phyloP scores from a whole-genome alignment of 2,797 vertebrate genomes.

The Sorex maritimensis region DNA sequence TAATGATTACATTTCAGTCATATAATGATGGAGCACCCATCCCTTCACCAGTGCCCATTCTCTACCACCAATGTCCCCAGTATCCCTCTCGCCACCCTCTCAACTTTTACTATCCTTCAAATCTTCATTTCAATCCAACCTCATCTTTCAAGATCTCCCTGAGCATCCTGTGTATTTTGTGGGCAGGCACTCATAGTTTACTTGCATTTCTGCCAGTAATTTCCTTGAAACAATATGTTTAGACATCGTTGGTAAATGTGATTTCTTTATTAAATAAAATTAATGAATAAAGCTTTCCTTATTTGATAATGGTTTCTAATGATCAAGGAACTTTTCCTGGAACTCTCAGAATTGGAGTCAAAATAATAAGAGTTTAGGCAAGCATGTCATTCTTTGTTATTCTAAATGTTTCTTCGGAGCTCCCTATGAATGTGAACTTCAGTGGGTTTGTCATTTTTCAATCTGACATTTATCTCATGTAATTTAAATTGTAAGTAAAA shows the following conservation, averaged over 20 bases:
- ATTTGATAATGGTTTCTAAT: slow-evolving; percentile 44
- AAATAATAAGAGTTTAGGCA: slow-evolving; percentile 66
- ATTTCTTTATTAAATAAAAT: slow-evolving; percentile 57
- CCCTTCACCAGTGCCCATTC: no score
- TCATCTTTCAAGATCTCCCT: slow-evolving; percentile 29
- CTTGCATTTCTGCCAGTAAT: slow-evolving; percentile 44
- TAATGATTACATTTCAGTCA: no score
- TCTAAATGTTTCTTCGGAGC: slow-evolving; percentile 65
- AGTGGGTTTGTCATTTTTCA: slow-evolving; percentile 53
- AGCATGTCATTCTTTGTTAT: slow-evolving; percentile 45
- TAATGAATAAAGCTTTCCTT: slow-evolving; percentile 57
- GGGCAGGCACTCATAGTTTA: slow-evolving; percentile 20
- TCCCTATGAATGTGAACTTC: background rate
- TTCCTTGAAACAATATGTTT: slow-evolving; percentile 61
- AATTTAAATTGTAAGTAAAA: slow-evolving; percentile 69
- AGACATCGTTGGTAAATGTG: slow-evolving; percentile 23
- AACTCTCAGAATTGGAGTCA: slow-evolving; percentile 47
- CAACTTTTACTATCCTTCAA: slow-evolving; percentile 16
- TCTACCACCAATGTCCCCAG: no score
- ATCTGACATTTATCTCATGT: slow-evolving; percentile 71
- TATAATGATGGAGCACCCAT: no score
- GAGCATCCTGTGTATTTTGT: slow-evolving; percentile 23
- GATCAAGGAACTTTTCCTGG: slow-evolving; percentile 60
- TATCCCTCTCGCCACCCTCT: no score
- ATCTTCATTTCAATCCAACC: slow-evolving; percentile 16